Evolutionary conservation across 2,888 invertebrate species (phyloP), one percentile per base, ranked within the genome.

Genomic region (Thecophora atra): DNA sequence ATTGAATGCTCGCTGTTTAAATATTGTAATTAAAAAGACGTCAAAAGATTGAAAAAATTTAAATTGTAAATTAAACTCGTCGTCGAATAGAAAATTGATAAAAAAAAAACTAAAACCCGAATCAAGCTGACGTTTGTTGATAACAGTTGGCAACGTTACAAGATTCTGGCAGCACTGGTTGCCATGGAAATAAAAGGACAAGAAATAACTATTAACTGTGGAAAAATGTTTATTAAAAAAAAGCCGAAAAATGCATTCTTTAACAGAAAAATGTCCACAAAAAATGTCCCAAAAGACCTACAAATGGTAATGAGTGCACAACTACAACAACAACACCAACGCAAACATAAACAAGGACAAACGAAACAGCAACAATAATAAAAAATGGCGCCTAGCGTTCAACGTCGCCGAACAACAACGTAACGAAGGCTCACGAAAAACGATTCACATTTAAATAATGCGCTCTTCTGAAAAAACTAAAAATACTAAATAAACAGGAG

Each of bases 121-220:
- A 47, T 19, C 13, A 26, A n/a, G 37, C 37, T 37, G 19, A 47
- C 19, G 26, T n/a, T 3, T 21, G 24, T 44, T 19, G 47, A 37
- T 21, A 67, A 67, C 37, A 37, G 24, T 67, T 67, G 67, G 67
- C 67, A 67, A 21, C 24, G 42, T 54, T 30, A 24, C 67, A 37
- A 67, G 21, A 67, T 54, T n/a, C 28, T 3, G 8, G 11, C n/a
- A 5, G 51, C 11, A 51, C 15, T 13, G 24, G 44, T 42, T 28
- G 62, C 28, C 30, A 37, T 28, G 24, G 24, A 56, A 21, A 56
- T 56, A 15, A 65, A 44, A 51, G 24, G 17, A 65, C 24, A 44
- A 47, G 26, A 7, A 21, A 60, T 1, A 60, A 62, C n/a, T 60
- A 21, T 19, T 54, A 5, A 54, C 54, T 52, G 7, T 8, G 13